Base-by-base conservation (phyloP, 2,113 vertebrate genomes). In the Thamnaconus septentrionalis region DNA sequence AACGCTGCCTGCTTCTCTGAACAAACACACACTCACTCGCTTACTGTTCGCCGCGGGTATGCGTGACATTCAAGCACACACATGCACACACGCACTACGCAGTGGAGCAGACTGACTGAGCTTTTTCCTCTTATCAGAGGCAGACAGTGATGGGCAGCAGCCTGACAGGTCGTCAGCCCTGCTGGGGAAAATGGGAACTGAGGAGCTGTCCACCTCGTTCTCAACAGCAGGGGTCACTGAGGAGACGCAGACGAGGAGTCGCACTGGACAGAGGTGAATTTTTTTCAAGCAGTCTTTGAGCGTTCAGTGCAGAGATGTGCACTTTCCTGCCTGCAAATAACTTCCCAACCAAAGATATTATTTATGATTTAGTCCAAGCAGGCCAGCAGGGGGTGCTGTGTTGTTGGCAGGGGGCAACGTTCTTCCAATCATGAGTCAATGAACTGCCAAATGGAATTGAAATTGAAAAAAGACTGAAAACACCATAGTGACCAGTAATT, bases 191-290 rank as follows among this genome's bases (percentile, higher is more conserved):
- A 73, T 66, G 63, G 76, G 63, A 60, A 65, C 76, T 18, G 88
- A 87, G 18, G 84, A 87, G 71, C 44, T 88, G 74, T 88, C 85
- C 59, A 88, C 85, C 53, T 85, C 84, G 53, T 89, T 86, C 79
- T 83, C 89, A 43, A 73, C 85, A 75, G 66, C 80, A 84, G 86
- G 71, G 41, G 82, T 69, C 69, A 72, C 80, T 55, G 72, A 78
- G 69, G 84, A 84, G 68, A 66, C 8, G 4, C 51, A 65, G 49
- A 57, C 64, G 43, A 60, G 7, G 65, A 76, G 78, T 71, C 74
- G 43, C 58, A 3, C 47, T 7, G 65, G 65, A 44, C 79, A 84
- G 43, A 85, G 87, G 87, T 89, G 69, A 80, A 2, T 5, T 44
- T 59, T 56, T 4, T 31, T 52, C 18, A 64, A 63, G 48, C 0